Percentiles rank a stretch among this genome's conserved stretches.
phyloP scores from a whole-genome alignment of 2,888 invertebrate species.

The Drosophila barbarae region DNA sequence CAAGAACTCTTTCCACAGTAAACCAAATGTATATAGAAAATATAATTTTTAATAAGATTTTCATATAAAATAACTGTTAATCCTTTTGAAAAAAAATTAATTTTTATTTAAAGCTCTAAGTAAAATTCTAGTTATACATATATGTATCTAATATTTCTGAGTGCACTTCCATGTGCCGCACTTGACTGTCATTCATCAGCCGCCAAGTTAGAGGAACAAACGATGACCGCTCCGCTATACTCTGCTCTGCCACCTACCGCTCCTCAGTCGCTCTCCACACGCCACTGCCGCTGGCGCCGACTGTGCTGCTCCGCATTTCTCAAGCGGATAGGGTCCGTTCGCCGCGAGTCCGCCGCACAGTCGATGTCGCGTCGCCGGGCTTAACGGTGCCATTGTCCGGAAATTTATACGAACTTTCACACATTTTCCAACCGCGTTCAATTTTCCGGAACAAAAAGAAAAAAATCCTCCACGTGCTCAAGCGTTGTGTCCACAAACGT shows the following conservation, averaged over 20 bases:
- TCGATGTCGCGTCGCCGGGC: constrained; percentile 64
- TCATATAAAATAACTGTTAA: too few relatives aligned
- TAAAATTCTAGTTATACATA: background rate
- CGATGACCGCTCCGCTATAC: constrained; percentile 21
- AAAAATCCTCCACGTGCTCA: constrained; percentile 30
- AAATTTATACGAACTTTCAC: constrained; percentile 28
- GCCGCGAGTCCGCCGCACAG: constrained; percentile 51
- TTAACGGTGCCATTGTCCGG: constrained; percentile 59
- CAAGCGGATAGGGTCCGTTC: constrained; percentile 21
- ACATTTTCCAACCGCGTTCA: constrained; percentile 19
- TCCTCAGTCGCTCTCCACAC: constrained; percentile 2
- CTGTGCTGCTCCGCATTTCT: constrained; percentile 11
- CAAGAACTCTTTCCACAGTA: background rate
- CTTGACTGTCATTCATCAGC: constrained; percentile 58
- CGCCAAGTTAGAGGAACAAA: constrained; percentile 6
- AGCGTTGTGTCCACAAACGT: constrained; percentile 28
- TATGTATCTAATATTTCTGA: background rate
- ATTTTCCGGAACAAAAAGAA: constrained; percentile 13
- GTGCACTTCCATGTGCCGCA: constrained; percentile 19
- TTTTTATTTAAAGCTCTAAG: too few relatives aligned
- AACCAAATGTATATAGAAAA: too few relatives aligned
- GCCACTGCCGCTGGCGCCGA: background rate
- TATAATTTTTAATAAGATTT: too few relatives aligned
- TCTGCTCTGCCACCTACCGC: constrained; percentile 9
- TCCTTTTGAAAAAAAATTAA: too few relatives aligned